Base-by-base conservation (phyloP, 2,888 invertebrate species). In the Himalopsyche anomala region DNA sequence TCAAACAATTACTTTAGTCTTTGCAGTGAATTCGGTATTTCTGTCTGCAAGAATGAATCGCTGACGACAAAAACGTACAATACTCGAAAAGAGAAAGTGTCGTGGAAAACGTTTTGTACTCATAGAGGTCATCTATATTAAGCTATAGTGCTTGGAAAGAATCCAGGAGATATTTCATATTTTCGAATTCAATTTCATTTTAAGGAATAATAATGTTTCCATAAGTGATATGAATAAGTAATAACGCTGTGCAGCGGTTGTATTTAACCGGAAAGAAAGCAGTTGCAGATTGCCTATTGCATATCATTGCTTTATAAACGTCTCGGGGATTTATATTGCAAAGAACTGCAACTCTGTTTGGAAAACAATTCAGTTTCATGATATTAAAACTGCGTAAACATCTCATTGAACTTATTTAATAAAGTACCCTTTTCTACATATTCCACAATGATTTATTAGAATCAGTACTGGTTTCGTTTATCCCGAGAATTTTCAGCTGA, bases 191-290 rank as follows among this genome's bases (percentile, higher is more conserved):
- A 81, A 87, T 88, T 83, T 81, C 84, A 83, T 81, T 87, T 87
- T 83, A 87, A 85, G 80, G 85, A 86, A 86, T 83, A 85, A 84
- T 87, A 86, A 87, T 69, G 86, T 82, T 83, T 54, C 83, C 79
- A 86, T 87, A 86, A 87, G 87, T 86, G 87, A 87, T 87, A 87
- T 86, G 82, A 87, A 81, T 86, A 86, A 82, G 84, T 84, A 84
- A 84, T 81, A 84, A 84, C 38, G 85, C 74, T 51, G 19, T 19
- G 81, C 79, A 28, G 83, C 11, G 56, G 55, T 19, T 84, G 85
- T 80, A 82, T 82, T 80, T 74, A 81, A 38, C 80, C 84, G 87
- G 87, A 85, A 85, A 54, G 74, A 82, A 74, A 69, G 80, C 86
- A 84, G 86, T 86, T 74, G 81, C 86, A 86, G 19, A 81, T 42